These are phyloP conservation scores for Tineola bisselliella DNA, from an alignment of 2,888 invertebrate species.

Conservation along the genomic window DNA sequence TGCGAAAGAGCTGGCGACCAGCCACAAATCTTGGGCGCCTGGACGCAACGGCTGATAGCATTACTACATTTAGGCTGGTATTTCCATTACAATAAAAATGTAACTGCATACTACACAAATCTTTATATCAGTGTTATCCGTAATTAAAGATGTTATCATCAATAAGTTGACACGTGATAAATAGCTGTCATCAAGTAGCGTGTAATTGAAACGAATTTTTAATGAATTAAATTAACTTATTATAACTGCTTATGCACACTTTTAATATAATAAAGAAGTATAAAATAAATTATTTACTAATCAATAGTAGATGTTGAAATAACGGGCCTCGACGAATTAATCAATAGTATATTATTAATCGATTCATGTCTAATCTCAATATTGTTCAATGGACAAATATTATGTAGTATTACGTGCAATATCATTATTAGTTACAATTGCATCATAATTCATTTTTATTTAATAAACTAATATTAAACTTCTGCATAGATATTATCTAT, in stretches of 20 bases:
- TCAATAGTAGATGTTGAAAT: neutral
- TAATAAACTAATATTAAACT: too few species aligned
- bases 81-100: neutral
- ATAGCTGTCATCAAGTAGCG: too few species aligned
- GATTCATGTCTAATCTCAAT: neutral
- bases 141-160: too few species aligned
- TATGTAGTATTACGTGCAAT: neutral
- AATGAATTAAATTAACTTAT: too few species aligned
- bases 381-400: neutral
- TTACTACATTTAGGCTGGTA: neutral
- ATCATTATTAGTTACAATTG: neutral
- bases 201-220: too few species aligned
- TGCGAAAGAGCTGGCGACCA: conserved; percentile 57
- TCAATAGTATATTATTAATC: neutral
- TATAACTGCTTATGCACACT: too few species aligned
- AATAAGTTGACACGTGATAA: too few species aligned
- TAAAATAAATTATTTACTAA: too few species aligned
- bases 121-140: too few species aligned
- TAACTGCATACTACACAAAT: too few species aligned
- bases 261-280: too few species aligned
- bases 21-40: conserved; percentile 27
- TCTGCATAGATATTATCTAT: too few species aligned
- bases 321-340: neutral
- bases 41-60: conserved; percentile 4
- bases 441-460: neutral